Evolutionary conservation across 2,797 vertebrate genomes (phyloP), one percentile per base, ranked within the genome.

Genomic region (Halcyon badia): DNA sequence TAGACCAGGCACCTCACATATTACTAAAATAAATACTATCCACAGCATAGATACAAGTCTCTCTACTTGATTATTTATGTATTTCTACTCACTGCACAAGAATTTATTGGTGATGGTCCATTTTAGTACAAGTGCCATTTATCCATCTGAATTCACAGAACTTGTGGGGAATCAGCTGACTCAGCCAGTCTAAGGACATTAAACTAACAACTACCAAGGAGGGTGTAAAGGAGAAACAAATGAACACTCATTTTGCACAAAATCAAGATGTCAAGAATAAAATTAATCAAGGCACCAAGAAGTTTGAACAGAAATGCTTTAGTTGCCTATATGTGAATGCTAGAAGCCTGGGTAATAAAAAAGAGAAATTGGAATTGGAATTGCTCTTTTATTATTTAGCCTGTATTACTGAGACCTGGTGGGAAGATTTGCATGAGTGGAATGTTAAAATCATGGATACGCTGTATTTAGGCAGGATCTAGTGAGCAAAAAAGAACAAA

Each of bases 271-370:
- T 78, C 78, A 89, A 49, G 79, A 89, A 85, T 64, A 77, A 90
- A 96, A 97, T 90, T 93, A 93, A 89, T 87, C 81, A 95, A 94
- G 35, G 31, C 35, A 73, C 35, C 28, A 87, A 82, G 83, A 94
- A 82, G 8, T 56, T 80, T 89, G 51, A 95, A 65, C 14, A 70
- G 44, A 93, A 94, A 87, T 73, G 62, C 70, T 90, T 82, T 69
- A 58, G 58, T 84, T 83, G 73, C 44, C 64, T 92, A 33, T 66
- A 68, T 72, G 73, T 39, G 56, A 89, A 87, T 84, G 28, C 42
- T 85, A 73, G 66, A 83, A 95, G 24, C 35, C 48, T 68, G 12
- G 13, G 80, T 89, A 94, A 96, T 94, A 94, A 96, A 90, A 94
- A 80, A 93, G 79, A 94, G 28, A 83, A 90, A 90, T 77, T 90